Conservation (phyloP, 2,888 invertebrate species). For the Celastrina argiolus region DNA sequence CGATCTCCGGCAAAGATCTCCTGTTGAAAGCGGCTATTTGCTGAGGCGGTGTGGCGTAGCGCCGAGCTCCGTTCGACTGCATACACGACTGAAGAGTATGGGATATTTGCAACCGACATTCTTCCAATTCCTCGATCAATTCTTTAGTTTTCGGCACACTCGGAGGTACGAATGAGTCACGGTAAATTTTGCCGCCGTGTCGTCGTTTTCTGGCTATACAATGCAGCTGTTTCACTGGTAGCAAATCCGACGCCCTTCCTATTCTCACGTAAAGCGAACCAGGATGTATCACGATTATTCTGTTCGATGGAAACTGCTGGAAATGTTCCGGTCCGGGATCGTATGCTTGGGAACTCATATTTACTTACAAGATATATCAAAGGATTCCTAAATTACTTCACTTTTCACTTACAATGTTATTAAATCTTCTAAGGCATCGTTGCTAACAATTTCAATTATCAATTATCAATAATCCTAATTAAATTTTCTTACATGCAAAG, state of each 20-base stretch:
- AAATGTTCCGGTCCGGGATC: slow-evolving; percentile 66
- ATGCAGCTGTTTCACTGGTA: slow-evolving; percentile 91
- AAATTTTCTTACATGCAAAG: background rate
- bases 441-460: too few species aligned
- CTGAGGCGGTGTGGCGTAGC: slow-evolving; percentile 92
- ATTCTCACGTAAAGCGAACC: slow-evolving; percentile 93
- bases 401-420: too few species aligned
- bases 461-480: too few species aligned
- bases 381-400: background rate
- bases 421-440: too few species aligned
- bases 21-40: slow-evolving; percentile 93
- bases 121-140: slow-evolving; percentile 87
- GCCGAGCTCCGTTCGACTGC: slow-evolving; percentile 87
- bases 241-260: slow-evolving; percentile 92
- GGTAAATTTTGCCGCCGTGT: slow-evolving; percentile 74
- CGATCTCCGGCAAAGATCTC: slow-evolving; percentile 83
- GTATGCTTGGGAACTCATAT: slow-evolving; percentile 59
- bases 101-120: slow-evolving; percentile 88
- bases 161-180: slow-evolving; percentile 82
- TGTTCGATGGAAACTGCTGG: slow-evolving; percentile 85
- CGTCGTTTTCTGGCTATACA: slow-evolving; percentile 86
- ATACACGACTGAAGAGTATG: slow-evolving; percentile 91
- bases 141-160: slow-evolving; percentile 82
- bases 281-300: slow-evolving; percentile 95
- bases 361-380: background rate